Conservation (phyloP, 1,140 invertebrate genomes). For the Chlorops oryzae region DNA sequence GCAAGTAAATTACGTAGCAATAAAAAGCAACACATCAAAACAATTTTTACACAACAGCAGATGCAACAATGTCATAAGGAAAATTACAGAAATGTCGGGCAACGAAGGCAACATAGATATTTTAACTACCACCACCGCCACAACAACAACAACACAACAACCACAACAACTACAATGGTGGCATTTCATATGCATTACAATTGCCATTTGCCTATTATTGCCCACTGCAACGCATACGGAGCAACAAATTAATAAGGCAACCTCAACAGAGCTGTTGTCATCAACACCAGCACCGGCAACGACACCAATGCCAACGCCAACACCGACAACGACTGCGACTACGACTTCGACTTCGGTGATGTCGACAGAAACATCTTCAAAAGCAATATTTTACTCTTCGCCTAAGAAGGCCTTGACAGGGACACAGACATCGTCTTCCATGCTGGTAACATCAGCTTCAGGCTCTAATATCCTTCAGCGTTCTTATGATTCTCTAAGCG, state of each 20-base stretch:
- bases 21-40: too few species aligned
- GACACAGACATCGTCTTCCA: neutral
- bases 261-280: constrained; percentile 5
- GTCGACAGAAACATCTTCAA: too few species aligned
- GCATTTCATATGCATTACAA: constrained; percentile 7
- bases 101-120: neutral
- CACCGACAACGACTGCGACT: neutral
- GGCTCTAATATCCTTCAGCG: too few species aligned
- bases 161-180: constrained; percentile 8
- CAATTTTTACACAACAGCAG: constrained; percentile 7
- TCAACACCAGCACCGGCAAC: constrained; percentile 2
- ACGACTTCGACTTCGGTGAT: neutral
- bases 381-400: too few species aligned
- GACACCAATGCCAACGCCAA: constrained; percentile 3
- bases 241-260: constrained; percentile 6
- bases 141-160: constrained; percentile 9
- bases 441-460: neutral
- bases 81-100: constrained; percentile 12
- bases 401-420: too few species aligned
- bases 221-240: constrained; percentile 11
- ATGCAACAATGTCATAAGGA: constrained; percentile 6
- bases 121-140: too few species aligned
- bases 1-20: too few species aligned
- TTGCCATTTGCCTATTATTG: constrained; percentile 14
- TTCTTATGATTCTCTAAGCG: too few species aligned